Conservation (phyloP, 2,888 invertebrate genomes). For the Habrosyne pyritoides region DNA sequence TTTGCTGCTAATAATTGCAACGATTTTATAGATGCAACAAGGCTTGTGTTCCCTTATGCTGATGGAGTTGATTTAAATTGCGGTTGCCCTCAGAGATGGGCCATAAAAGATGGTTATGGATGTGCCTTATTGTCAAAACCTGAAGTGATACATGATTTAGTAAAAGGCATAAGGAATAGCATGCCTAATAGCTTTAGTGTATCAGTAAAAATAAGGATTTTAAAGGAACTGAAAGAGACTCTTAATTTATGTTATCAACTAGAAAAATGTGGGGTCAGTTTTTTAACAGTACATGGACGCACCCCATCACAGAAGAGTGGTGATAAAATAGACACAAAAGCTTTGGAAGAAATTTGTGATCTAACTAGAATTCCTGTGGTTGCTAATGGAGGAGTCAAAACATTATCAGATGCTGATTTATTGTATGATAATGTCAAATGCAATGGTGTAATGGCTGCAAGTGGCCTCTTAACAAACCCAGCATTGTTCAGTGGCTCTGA, state of each 20-base stretch:
- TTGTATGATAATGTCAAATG: slow-evolving; percentile 88
- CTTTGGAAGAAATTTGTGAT: slow-evolving; percentile 88
- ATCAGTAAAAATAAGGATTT: slow-evolving; percentile 95
- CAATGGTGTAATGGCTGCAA: slow-evolving; percentile 96
- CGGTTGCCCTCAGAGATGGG: slow-evolving; percentile 99
- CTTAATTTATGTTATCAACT: slow-evolving; percentile 91
- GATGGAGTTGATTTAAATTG: slow-evolving; percentile 98
- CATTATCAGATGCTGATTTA: slow-evolving; percentile 86
- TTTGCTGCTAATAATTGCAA: slow-evolving; percentile 94
- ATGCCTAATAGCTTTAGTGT: slow-evolving; percentile 91
- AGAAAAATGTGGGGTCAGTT: slow-evolving; percentile 94
- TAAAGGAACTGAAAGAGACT: slow-evolving; percentile 87
- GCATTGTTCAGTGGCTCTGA: slow-evolving; percentile 90
- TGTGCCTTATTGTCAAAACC: slow-evolving; percentile 92
- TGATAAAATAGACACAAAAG: slow-evolving; percentile 87
- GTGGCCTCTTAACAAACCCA: slow-evolving; percentile 95
- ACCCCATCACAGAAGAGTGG: slow-evolving; percentile 92
- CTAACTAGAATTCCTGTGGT: slow-evolving; percentile 91
- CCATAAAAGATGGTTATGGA: slow-evolving; percentile 95
- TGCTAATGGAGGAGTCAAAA: slow-evolving; percentile 95
- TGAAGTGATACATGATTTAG: slow-evolving; percentile 91
- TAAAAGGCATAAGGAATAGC: slow-evolving; percentile 88
- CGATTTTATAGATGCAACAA: slow-evolving; percentile 93
- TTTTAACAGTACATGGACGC: slow-evolving; percentile 95
- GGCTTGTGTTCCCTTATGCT: slow-evolving; percentile 91